Percentiles rank a stretch among this genome's conserved stretches.
Evolutionary conservation across 2,888 invertebrate species (phyloP).

Genomic region (Cerastoderma edule): DNA sequence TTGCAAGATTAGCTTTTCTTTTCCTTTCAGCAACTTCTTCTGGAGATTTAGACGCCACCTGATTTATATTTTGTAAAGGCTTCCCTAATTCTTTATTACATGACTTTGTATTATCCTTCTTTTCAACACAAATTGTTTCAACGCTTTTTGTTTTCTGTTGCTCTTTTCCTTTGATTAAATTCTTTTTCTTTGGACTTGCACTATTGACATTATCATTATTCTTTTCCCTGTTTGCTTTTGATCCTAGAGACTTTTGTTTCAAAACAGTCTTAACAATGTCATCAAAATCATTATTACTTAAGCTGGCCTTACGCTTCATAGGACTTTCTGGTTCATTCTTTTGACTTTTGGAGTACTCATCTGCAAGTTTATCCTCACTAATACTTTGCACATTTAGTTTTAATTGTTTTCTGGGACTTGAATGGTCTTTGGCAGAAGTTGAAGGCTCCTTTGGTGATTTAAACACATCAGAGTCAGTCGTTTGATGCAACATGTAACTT

Average conservation of each 20-base stretch:
- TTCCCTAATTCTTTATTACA: constrained; percentile 17
- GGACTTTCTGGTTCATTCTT: constrained; percentile 35
- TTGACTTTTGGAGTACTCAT: constrained; percentile 1
- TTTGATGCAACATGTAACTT: not conserved
- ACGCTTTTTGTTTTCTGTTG: constrained; percentile 1
- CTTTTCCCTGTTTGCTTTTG: not conserved
- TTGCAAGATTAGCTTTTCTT: constrained; percentile 51
- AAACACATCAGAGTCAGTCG: constrained; percentile 3
- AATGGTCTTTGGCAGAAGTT: constrained; percentile 24
- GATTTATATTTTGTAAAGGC: not conserved
- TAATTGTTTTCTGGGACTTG: constrained; percentile 23
- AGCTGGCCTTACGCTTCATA: constrained; percentile 40
- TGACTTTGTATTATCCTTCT: constrained; percentile 14
- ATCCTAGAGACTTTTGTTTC: not conserved
- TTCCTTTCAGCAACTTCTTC: constrained; percentile 55
- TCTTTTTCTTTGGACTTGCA: not conserved
- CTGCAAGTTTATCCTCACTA: not conserved
- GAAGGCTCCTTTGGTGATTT: constrained; percentile 23
- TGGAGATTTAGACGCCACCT: constrained; percentile 27
- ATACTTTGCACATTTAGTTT: not conserved
- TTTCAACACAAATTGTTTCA: not conserved
- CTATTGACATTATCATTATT: not conserved
- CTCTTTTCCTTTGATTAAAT: not conserved
- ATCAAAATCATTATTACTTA: constrained; percentile 38
- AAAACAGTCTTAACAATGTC: constrained; percentile 12